Base-by-base conservation (phyloP, 2,888 invertebrate species). In the Drosophila helvetica region DNA sequence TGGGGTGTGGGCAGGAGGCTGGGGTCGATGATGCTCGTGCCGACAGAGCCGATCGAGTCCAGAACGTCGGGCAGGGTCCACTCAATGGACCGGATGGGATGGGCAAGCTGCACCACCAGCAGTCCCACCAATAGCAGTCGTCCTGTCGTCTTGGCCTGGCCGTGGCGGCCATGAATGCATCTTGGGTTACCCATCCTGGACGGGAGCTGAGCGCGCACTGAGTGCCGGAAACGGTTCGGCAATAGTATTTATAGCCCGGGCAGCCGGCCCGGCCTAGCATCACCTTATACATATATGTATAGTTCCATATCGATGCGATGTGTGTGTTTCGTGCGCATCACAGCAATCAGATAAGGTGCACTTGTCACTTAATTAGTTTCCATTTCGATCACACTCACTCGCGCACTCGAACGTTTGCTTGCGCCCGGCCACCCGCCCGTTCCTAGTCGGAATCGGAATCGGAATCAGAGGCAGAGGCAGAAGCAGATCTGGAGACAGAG, bases 1-100 rank as follows among this genome's bases (percentile, higher is more conserved):
- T 83, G 63, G 1, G 90, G 90, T 1, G 89, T 79, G 17, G 90
- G 90, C 71, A 90, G 46, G 15, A 80, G 27, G 47, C 78, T 83
- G 3, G 66, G 70, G 17, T 82, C 81, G 8, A 77, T 78, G 0
- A 91, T 65, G 18, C 84, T 84, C n/a, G 61, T 50, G 9, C 85
- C 78, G 6, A 91, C 79, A 47, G 64, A 80, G 1, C 47, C 65
- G 0, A 86, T 56, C 0, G 91, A 88, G 10, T 75, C 62, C 0
- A 90, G 22, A 0, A 90, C 70, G 74, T 90, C 82, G 17, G 75
- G 57, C 4, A 88, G 38, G 5, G 80, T 58, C 25, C 79, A 85
- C 19, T 83, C 77, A 2, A 83, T 33, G 19, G 42, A 47, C n/a
- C 3, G 1, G 12, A 63, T 5, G 1, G 63, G n/a, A 6, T 19